Conservation (phyloP, 2,797 vertebrate species). For the Protonibea diacanthus region DNA sequence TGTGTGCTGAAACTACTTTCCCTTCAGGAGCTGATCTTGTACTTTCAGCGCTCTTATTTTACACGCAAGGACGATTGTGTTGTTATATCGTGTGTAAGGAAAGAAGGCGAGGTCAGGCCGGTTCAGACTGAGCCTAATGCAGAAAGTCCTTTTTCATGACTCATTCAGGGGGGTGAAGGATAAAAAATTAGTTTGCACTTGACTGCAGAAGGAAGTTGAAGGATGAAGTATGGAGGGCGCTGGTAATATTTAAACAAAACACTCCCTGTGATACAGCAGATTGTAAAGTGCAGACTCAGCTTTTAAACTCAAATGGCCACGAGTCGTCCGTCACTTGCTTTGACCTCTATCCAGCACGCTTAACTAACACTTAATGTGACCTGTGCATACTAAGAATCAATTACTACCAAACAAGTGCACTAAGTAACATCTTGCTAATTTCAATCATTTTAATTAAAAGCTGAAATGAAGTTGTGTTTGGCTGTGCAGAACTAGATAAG, state of each 20-base stretch:
- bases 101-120: conserved; percentile 50
- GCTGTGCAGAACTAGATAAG: conserved; percentile 31
- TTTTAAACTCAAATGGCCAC: conserved; percentile 34
- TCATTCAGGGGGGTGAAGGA: conserved; percentile 56
- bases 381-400: conserved; percentile 22
- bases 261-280: conserved; percentile 41
- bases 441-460: conserved; percentile 48
- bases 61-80: conserved; percentile 29
- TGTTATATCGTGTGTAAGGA: conserved; percentile 22
- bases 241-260: conserved; percentile 29
- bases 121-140: conserved; percentile 28
- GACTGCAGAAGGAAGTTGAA: conserved; percentile 33
- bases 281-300: conserved; percentile 45
- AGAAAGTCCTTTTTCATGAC: conserved; percentile 50
- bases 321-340: conserved; percentile 43
- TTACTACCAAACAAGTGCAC: neutral
- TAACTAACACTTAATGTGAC: conserved; percentile 13
- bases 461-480: conserved; percentile 29
- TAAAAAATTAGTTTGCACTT: conserved; percentile 43
- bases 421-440: conserved; percentile 14
- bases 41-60: conserved; percentile 21
- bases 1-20: conserved; percentile 20
- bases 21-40: conserved; percentile 28
- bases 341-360: conserved; percentile 25
- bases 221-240: conserved; percentile 28